Evolutionary conservation across 2,797 vertebrate genomes (phyloP), one percentile per base, ranked within the genome.

Genomic region (Hyperoplus immaculatus): DNA sequence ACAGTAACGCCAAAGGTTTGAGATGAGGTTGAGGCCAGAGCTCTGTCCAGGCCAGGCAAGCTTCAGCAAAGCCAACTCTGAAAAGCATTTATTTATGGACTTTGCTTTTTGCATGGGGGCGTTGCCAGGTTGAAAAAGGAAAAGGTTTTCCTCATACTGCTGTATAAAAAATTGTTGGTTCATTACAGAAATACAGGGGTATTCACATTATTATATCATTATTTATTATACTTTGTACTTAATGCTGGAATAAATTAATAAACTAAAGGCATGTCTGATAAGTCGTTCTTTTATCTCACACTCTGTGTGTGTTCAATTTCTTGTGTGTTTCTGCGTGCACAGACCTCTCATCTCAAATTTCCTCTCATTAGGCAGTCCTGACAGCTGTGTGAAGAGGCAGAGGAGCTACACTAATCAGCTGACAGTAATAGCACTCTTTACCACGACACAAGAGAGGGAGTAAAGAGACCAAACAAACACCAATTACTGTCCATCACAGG

Each of bases 401-500:
- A 88, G 75, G 63, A 76, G 69, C 69, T 50, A 74, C 76, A 75
- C 89, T 91, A 89, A 94, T 91, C 89, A 93, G 69, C 57, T 86
- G 84, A 89, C 88, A 86, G 85, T 89, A 89, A 93, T 90, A 87
- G 81, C 83, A 72, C 78, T 89, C 84, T 91, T 93, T 90, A 88
- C 84, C 83, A 45, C 38, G 72, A 91, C 85, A 85, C 79, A 78
- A 86, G 81, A 88, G 89, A 88, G 85, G 74, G 82, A 88, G 81
- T 80, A 72, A 75, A 79, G 82, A 90, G 83, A 78, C 86, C 86
- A 92, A 92, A 94, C 88, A 95, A 92, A 93, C 89, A 88, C 89
- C 88, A 90, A 92, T 93, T 92, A 93, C 87, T 89, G 89, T 88
- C 89, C 13, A 63, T 92, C 90, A 92, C 5, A 12, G 39, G 15